phyloP scores from a whole-genome alignment of 1,140 invertebrate species.

The Oncopeltus fasciatus region DNA sequence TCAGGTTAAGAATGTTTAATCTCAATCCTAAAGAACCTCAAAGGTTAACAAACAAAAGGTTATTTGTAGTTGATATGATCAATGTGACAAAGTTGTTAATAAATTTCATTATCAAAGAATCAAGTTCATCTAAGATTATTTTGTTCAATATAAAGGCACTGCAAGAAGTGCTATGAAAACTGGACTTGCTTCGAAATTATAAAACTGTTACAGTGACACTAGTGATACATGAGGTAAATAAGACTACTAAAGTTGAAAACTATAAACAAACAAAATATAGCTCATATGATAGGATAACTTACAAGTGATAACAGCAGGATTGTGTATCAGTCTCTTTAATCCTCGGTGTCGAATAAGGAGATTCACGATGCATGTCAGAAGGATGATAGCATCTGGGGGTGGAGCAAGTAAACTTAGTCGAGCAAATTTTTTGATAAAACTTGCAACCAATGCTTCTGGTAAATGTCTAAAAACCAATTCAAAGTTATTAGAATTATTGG shows the following conservation, averaged over 20 bases:
- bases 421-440: conserved; percentile 79
- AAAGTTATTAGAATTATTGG: too few relatives aligned
- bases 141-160: background rate
- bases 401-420: conserved; percentile 68
- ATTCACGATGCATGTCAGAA: conserved; percentile 75
- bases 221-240: background rate
- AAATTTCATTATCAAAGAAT: too few relatives aligned
- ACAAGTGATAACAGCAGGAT: conserved; percentile 33
- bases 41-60: too few relatives aligned
- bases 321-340: conserved; percentile 60
- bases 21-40: too few relatives aligned
- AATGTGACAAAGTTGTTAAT: too few relatives aligned
- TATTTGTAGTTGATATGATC: too few relatives aligned
- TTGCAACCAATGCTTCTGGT: conserved; percentile 78
- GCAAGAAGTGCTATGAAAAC: background rate
- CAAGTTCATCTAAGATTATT: too few relatives aligned
- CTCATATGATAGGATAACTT: too few relatives aligned
- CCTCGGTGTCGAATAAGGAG: conserved; percentile 74
- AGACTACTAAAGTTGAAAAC: background rate
- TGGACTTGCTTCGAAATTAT: background rate
- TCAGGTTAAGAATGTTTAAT: too few relatives aligned
- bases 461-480: conserved; percentile 74
- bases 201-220: background rate
- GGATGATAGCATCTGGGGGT: conserved; percentile 58
- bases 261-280: background rate